Base-by-base conservation (phyloP, 64 coral and sea anemone species). In the Hydrozoanthus tunicans region DNA sequence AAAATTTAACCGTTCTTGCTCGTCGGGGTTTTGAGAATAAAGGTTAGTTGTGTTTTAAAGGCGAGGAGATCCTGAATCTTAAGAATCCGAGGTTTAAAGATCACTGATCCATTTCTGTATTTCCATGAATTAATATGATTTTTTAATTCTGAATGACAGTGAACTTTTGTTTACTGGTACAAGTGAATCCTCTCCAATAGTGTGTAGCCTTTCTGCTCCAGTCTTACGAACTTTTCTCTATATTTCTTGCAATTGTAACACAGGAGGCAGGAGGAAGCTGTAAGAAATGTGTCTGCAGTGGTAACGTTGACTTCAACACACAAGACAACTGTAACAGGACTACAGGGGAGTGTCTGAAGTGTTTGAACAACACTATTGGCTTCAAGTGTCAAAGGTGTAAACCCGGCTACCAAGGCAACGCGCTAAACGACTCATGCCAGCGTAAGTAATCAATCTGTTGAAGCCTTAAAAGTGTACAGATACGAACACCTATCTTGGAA, bases 321-420 rank as follows among this genome's bases (percentile, higher is more conserved):
- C 65, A 6, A 56, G 92, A 89, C 3, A 96, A 94, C 83, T 99
- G 97, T 56, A 90, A 99, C 89, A 95, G 53, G 23, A 96, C 92
- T 5, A 99, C 97, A 11, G 97, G 97, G 51, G 73, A 99, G 8
- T 99, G 97, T 55, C 76, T 91, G 24, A 93, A 95, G 51, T 99
- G 97, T 64, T 58, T 62, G 12, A 58, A 94, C 26, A 96, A 96
- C 90, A 93, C 97, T 4, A 72, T 89, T 7, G 97, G 97, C 1
- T 80, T 85, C 9, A 91, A 92, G 77, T 99, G 97, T 25, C 77
- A 99, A 65, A 94, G 92, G 94, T 99, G 97, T 59, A 89, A 59
- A 20, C 57, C 97, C 62, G 90, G 76, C 79, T 99, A 72, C 90
- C 79, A 93, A 59, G 97, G 97, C 71, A 95, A 92, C 77, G 97